Conservation (phyloP, 2,113 vertebrate species). For the Gopherus evgoodei region DNA sequence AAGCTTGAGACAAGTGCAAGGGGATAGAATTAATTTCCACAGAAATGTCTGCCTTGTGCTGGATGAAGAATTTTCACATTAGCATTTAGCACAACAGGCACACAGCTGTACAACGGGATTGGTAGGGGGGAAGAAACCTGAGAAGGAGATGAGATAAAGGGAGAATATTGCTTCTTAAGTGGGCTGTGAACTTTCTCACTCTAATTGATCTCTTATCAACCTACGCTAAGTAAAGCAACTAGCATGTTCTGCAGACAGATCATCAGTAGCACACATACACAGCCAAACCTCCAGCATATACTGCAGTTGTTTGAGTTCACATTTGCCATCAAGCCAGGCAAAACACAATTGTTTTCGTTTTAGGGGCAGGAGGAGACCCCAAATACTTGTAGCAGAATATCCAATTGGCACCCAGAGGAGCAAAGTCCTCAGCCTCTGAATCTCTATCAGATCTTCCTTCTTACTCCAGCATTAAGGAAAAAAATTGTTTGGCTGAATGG, state of each 20-base stretch:
- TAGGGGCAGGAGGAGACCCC: not conserved
- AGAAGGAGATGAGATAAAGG: constrained; percentile 69
- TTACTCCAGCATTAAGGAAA: constrained; percentile 12
- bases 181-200: constrained; percentile 70
- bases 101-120: constrained; percentile 40
- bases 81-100: constrained; percentile 66
- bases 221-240: constrained; percentile 64
- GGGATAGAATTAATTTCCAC: constrained; percentile 57
- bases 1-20: constrained; percentile 16
- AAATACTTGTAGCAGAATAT: not conserved
- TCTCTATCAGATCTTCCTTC: not conserved
- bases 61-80: constrained; percentile 62
- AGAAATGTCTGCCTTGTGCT: constrained; percentile 60
- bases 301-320: not conserved
- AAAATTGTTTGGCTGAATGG: not conserved
- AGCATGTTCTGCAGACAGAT: constrained; percentile 41
- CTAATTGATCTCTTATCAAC: constrained; percentile 72
- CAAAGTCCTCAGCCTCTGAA: not conserved
- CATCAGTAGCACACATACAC: not conserved
- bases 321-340: not conserved
- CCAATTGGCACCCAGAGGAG: constrained; percentile 33
- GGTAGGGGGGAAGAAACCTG: constrained; percentile 33
- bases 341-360: not conserved
- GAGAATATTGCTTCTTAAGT: constrained; percentile 72
- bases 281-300: constrained; percentile 2